Evolutionary conservation across 2,113 vertebrate species (phyloP), one percentile per base, ranked within the genome.

Genomic region (Anarhynchus alexandrinus): DNA sequence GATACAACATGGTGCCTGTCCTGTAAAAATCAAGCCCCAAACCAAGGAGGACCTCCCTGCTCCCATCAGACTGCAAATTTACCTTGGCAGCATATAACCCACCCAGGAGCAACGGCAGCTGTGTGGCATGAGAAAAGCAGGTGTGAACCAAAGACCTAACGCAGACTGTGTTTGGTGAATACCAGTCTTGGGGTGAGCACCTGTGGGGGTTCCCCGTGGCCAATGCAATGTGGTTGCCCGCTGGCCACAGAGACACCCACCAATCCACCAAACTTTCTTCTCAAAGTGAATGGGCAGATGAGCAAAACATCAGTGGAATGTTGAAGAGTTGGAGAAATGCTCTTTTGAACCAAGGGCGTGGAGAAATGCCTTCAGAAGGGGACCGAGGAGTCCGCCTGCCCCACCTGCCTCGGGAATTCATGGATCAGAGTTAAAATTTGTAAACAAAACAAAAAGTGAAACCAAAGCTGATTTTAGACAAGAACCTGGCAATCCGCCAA

Each of bases 401-500:
- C 25, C 43, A 86, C 23, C 58, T 55, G 65, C 18, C 34, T 81
- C 14, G 6, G 72, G 55, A 71, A 89, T 77, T 67, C 70, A 74
- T 36, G 74, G 19, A 27, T 54, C 66, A 79, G 49, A 67, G 36
- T 74, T 52, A 36, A 27, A 34, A 59, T 55, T 93, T 92, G 26
- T 72, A 81, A 90, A 86, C 58, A 79, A 73, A 88, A 71, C 49
- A 45, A 70, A 36, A 84, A 84, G n/a, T 62, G 30, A 85, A 95
- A 80, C 15, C 14, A 49, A 55, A 79, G 86, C 26, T 92, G 91
- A 80, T 51, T 87, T 91, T 93, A 79, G 23, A 34, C 32, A 74
- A 91, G 67, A 76, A 82, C 16, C 79, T 95, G 85, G 86, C 94
- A 96, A 93, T 52, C 38, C 3, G 40, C 96, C 95, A 96, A 71